A percentile compares a stretch with the other conserved stretches of the same genome.
These are phyloP conservation scores for Tetramorium alpestre DNA, from an alignment of 1,140 invertebrate genomes.

Conservation along the genomic window DNA sequence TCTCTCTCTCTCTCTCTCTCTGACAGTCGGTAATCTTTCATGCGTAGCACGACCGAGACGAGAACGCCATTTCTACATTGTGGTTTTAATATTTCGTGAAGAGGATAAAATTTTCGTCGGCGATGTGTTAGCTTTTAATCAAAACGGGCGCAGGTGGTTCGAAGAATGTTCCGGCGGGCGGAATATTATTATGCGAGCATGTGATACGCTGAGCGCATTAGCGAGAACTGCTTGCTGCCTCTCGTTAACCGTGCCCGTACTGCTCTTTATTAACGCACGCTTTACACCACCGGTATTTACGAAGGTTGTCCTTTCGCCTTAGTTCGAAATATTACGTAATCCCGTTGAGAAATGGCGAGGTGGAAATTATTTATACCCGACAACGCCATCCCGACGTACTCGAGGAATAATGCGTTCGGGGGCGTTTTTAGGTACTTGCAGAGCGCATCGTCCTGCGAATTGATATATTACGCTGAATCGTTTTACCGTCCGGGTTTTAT, in stretches of 20 bases:
- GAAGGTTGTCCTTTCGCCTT: constrained; percentile 52
- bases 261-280: constrained; percentile 55
- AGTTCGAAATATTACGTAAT: constrained; percentile 60
- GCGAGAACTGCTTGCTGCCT: constrained; percentile 38
- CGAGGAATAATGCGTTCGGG: constrained; percentile 55
- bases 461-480: constrained; percentile 54
- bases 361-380: constrained; percentile 56
- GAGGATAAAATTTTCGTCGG: constrained; percentile 7
- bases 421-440: constrained; percentile 54
- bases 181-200: constrained; percentile 44
- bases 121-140: constrained; percentile 42
- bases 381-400: constrained; percentile 47
- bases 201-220: constrained; percentile 52
- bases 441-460: constrained; percentile 40
- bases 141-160: constrained; percentile 21
- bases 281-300: constrained; percentile 52
- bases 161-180: background rate
- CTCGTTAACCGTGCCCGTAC: constrained; percentile 49
- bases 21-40: background rate
- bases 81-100: constrained; percentile 32
- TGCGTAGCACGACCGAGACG: background rate
- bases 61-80: background rate
- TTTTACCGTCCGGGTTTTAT: constrained; percentile 55
- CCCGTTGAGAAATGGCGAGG: constrained; percentile 48
- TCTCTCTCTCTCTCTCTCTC: background rate